These are phyloP conservation scores for Cololabis saira DNA, from an alignment of 2,113 vertebrate genomes.

Conservation along the genomic window DNA sequence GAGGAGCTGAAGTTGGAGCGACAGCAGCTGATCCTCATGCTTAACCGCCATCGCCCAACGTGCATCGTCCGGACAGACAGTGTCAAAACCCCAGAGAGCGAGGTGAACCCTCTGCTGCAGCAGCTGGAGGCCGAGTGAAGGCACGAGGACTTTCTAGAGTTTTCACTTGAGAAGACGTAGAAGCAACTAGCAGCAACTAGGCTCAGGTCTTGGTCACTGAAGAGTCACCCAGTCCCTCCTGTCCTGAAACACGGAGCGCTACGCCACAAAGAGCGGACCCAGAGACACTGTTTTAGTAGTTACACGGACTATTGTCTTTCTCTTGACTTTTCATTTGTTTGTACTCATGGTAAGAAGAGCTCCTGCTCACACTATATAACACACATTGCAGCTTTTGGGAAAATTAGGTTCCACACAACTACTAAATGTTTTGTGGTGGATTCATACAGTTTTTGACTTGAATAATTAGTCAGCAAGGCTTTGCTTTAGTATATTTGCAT, in stretches of 20 bases:
- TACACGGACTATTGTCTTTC: constrained; percentile 44
- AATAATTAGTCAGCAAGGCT: too few species aligned
- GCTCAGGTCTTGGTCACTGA: constrained; percentile 40
- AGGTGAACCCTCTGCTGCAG: constrained; percentile 89
- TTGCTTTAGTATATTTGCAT: too few species aligned
- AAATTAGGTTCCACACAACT: not conserved
- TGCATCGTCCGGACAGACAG: constrained; percentile 96
- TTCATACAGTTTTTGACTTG: not conserved
- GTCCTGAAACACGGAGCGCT: constrained; percentile 41
- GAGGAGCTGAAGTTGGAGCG: constrained; percentile 95
- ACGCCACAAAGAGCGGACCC: constrained; percentile 39
- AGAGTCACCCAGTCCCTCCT: constrained; percentile 57
- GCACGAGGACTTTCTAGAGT: constrained; percentile 34
- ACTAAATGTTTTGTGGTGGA: not conserved
- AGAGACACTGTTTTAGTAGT: constrained; percentile 55
- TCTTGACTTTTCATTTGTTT: constrained; percentile 13
- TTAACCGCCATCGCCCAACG: constrained; percentile 94
- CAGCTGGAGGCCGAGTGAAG: constrained; percentile 90
- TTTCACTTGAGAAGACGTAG: constrained; percentile 52
- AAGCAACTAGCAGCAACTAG: constrained; percentile 75
- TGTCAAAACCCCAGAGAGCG: constrained; percentile 89
- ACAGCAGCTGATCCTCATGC: constrained; percentile 95
- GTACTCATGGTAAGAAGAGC: constrained; percentile 31
- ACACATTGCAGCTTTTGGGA: not conserved
- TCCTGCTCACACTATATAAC: constrained; percentile 28